Base-by-base conservation (phyloP, 1,140 invertebrate genomes). In the Apis mellifera region DNA sequence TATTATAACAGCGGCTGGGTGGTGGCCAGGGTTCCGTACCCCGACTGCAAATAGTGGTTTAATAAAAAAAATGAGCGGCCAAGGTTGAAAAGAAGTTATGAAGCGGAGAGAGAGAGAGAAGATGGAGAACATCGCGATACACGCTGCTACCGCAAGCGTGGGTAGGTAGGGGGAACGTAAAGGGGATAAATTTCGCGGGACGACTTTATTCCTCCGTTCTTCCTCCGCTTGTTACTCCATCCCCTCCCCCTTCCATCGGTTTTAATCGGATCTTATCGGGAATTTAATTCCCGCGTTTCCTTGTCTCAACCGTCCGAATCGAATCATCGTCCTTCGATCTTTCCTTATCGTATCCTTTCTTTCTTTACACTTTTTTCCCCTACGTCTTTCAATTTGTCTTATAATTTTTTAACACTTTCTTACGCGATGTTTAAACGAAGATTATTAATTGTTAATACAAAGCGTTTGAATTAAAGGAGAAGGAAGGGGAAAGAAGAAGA, bases 1-100 rank as follows among this genome's bases (percentile, higher is more conserved):
- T 91, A 90, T 90, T 89, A 32, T 32, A 32, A 32, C 32, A 2
- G 32, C 1, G 32, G 32, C n/a, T n/a, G n/a, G n/a, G n/a, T n/a
- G 32, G 32, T 32, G 32, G n/a, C n/a, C n/a, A n/a, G n/a, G 32
- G 32, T 2, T 32, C 32, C 32, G 32, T 32, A 3, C 32, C 32
- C 32, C 91, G 88, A 82, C 82, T 87, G 90, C 90, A 89, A 92
- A 92, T 91, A 86, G 88, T 68, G 81, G 68, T 89, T 90, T 89
- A 89, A 89, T 89, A 89, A 90, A 86, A 88, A 83, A 85, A 73
- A 82, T 75, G 70, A 60, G 57, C 50, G 26, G 64, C 54, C 64
- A 21, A 9, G 42, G 13, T 11, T 78, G 84, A 82, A 42, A 87
- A 73, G 79, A 84, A 86, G 86, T 87, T 87, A 87, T 84, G 81